phyloP scores from a whole-genome alignment of 1,140 invertebrate species.

The Fopius arisanus region DNA sequence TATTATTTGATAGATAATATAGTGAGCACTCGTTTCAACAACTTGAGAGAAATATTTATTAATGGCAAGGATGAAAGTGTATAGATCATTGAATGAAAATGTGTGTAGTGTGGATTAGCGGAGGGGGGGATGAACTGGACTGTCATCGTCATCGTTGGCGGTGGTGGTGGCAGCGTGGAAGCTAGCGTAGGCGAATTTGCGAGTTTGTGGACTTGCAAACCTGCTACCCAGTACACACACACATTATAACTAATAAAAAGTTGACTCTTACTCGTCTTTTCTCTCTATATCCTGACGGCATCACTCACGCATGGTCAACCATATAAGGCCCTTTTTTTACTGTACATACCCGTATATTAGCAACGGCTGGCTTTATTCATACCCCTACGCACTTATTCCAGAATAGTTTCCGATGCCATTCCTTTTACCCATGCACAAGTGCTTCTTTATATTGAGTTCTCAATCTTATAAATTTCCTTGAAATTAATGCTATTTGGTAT shows the following conservation, averaged over 20 bases:
- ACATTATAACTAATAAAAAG: too few relatives aligned
- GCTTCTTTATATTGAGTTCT: too few relatives aligned
- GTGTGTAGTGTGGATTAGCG: constrained; percentile 31
- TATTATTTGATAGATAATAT: constrained; percentile 14
- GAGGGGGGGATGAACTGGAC: constrained; percentile 38
- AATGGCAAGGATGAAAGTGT: constrained; percentile 41
- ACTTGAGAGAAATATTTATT: not conserved
- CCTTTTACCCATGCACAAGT: too few relatives aligned
- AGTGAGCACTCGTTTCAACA: constrained; percentile 10
- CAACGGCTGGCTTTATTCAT: not conserved
- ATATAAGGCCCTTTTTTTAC: not conserved
- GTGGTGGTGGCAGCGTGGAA: constrained; percentile 35
- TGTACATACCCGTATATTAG: not conserved
- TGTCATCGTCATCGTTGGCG: too few relatives aligned
- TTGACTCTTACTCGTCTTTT: not conserved
- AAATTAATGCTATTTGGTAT: too few relatives aligned
- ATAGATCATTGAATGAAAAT: constrained; percentile 29
- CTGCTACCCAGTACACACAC: too few relatives aligned
- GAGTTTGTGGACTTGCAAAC: too few relatives aligned
- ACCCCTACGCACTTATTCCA: not conserved
- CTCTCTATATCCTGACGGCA: not conserved
- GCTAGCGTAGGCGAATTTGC: constrained; percentile 41
- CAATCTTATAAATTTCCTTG: too few relatives aligned
- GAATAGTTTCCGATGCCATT: not conserved
- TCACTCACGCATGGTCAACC: not conserved